These are phyloP conservation scores for Hippopotamus amphibius DNA, from an alignment of 2,113 vertebrate species.

Conservation along the genomic window DNA sequence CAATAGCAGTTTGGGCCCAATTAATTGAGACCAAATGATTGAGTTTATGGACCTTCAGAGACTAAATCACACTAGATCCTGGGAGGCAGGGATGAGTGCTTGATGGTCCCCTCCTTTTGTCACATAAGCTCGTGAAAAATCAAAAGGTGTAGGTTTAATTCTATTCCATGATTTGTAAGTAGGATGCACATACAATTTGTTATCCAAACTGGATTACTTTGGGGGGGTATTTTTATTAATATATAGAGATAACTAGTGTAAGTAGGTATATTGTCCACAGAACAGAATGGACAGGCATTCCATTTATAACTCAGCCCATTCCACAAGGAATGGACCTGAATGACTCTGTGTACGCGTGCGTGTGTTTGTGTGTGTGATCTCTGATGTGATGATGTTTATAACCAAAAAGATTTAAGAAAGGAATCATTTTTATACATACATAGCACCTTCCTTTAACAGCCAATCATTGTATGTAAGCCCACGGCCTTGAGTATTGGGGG, in stretches of 20 bases:
- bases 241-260: background rate
- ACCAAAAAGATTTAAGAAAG: background rate
- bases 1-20: background rate
- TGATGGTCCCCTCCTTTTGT: background rate
- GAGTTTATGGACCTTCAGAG: background rate
- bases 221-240: background rate
- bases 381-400: background rate
- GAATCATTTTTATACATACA: background rate
- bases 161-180: background rate
- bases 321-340: background rate
- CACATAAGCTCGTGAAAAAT: background rate
- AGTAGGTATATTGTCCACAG: background rate
- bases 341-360: background rate
- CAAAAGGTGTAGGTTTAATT: background rate
- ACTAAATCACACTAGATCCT: background rate
- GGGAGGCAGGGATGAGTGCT: background rate
- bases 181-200: background rate
- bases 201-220: background rate
- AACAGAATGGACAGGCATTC: background rate
- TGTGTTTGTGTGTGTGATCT: background rate
- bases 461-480: background rate
- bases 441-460: background rate
- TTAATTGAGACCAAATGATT: conserved; percentile 21
- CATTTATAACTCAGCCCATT: background rate
- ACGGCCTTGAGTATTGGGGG: background rate